phyloP scores from a whole-genome alignment of 2,797 vertebrate genomes.

The Ficedula albicollis region DNA sequence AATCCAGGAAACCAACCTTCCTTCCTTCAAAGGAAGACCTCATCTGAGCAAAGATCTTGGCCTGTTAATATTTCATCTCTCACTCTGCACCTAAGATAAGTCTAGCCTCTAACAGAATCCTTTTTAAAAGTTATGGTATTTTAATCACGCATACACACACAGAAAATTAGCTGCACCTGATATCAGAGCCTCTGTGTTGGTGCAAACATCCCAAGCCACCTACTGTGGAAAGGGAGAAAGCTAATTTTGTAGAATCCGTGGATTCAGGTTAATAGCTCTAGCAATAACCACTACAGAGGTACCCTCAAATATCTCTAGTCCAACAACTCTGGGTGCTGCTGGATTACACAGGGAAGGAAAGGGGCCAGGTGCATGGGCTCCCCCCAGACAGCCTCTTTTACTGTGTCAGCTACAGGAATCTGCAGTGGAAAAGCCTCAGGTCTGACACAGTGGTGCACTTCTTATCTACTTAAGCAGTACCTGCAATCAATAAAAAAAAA shows the following conservation, averaged over 20 bases:
- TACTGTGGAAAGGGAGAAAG: neutral
- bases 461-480: neutral
- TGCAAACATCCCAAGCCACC: neutral
- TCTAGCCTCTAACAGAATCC: neutral
- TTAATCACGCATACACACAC: neutral
- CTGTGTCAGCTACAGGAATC: neutral
- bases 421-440: neutral
- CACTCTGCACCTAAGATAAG: neutral
- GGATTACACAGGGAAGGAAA: neutral
- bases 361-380: neutral
- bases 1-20: neutral
- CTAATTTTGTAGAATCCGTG: neutral
- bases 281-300: neutral
- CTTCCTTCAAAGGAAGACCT: neutral
- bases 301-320: neutral
- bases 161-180: neutral
- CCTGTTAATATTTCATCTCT: neutral
- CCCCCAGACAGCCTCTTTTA: neutral
- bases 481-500: neutral
- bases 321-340: neutral
- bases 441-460: neutral
- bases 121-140: neutral
- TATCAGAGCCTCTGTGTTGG: neutral
- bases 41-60: neutral
- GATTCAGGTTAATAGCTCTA: neutral